Evolutionary conservation across 2,888 invertebrate species (phyloP).

Genomic region (Agrochola macilenta): DNA sequence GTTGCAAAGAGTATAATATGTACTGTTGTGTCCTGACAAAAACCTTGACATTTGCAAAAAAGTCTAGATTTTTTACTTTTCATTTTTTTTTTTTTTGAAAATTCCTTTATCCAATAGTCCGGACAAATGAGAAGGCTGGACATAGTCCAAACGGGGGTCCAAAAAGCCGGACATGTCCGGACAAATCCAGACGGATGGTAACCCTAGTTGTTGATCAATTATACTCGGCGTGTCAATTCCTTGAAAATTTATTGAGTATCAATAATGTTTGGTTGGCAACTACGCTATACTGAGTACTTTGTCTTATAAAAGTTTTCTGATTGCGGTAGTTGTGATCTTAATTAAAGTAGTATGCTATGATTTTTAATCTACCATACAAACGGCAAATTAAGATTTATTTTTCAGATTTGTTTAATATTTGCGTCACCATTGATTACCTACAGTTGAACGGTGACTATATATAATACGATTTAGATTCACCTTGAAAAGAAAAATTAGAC

Average conservation of each 20-base stretch:
- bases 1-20: background rate
- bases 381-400: conserved; percentile 12
- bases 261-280: conserved; percentile 4
- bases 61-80: too few relatives aligned
- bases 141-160: too few relatives aligned
- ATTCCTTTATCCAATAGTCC: too few relatives aligned
- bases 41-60: too few relatives aligned
- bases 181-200: too few relatives aligned
- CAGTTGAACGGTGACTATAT: background rate
- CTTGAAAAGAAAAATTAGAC: conserved; percentile 4
- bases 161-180: too few relatives aligned
- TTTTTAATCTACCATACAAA: conserved; percentile 7
- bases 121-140: too few relatives aligned
- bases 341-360: conserved; percentile 4
- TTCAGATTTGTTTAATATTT: conserved; percentile 1
- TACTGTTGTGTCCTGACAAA: too few relatives aligned
- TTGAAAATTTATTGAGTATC: background rate
- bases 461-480: conserved; percentile 2
- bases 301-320: background rate
- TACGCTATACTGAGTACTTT: background rate
- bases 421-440: background rate
- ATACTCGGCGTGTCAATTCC: background rate
- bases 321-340: background rate
- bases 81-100: too few relatives aligned
- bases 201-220: conserved; percentile 23